phyloP scores from a whole-genome alignment of 2,888 invertebrate genomes.

The Drosophila suboccidentalis region DNA sequence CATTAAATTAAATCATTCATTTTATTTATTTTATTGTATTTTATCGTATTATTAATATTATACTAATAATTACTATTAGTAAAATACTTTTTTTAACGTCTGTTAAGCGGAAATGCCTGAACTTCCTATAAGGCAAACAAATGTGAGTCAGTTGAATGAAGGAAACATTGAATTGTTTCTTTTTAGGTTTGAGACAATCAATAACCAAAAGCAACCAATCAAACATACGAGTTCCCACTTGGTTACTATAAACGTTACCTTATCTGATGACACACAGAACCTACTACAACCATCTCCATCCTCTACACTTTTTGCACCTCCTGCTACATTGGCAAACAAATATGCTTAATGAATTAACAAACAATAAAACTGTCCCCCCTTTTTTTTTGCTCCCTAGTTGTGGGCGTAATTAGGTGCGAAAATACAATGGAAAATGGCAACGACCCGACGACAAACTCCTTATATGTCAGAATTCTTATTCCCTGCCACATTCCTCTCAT shows the following conservation, averaged over 20 bases:
- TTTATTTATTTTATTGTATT: too few species aligned
- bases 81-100: too few species aligned
- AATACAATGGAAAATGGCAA: conserved; percentile 35
- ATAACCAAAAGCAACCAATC: conserved; percentile 26
- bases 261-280: conserved; percentile 33
- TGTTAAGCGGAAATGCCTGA: conserved; percentile 43
- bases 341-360: conserved; percentile 62
- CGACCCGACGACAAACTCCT: not conserved
- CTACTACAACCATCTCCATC: not conserved
- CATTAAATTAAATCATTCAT: too few species aligned
- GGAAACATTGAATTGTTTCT: conserved; percentile 20
- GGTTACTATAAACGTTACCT: conserved; percentile 15
- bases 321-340: conserved; percentile 28
- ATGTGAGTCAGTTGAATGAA: conserved; percentile 29
- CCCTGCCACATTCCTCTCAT: not conserved
- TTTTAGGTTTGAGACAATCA: conserved; percentile 39
- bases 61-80: too few species aligned
- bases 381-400: not conserved
- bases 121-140: conserved; percentile 25
- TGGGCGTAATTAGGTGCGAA: conserved; percentile 65
- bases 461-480: not conserved
- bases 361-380: conserved; percentile 29
- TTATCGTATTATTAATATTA: too few species aligned
- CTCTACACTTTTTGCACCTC: not conserved
- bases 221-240: conserved; percentile 25